Base-by-base conservation (phyloP, 2,113 vertebrate genomes). In the Oncorhynchus nerka region DNA sequence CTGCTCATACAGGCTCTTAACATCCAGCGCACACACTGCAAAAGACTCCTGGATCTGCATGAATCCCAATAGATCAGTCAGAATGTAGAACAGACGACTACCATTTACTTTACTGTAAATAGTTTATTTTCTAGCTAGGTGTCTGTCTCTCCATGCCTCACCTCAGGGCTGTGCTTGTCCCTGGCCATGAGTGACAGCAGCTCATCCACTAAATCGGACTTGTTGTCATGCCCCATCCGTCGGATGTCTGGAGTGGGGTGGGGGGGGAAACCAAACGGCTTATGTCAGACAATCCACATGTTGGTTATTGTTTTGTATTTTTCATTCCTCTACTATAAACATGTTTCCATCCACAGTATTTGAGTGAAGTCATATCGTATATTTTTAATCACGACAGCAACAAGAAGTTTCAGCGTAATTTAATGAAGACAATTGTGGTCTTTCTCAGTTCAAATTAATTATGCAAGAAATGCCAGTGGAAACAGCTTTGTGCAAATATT, bases 121-220 rank as follows among this genome's bases (percentile, higher is more conserved):
- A 22, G n/a, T 19, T 19, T 3, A 39, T 7, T 45, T 45, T 45
- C 9, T 55, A 55, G 9, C 20, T 22, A 11, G 15, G 39, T 13
- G 32, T 49, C 7, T 0, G 1, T 49, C 9, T 70, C 7, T 26
- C 9, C 12, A 15, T 48, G 20, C 39, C 73, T 88, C 81, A 98
- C 98, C 96, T 99, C 94, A 26, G 86, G 73, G 59, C 92, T 88
- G 28, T 96, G 97, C 66, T 73, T 84, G 5, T 99, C 97, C 84
- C 96, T 92, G 77, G 95, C 93, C 97, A 99, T 98, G 68, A 98
- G 90, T 66, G 67, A 66, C 79, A 99, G 85, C 61, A 98, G 24
- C 74, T 97, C 95, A 65, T 96, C 93, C 79, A 93, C 75, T 74
- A 98, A 68, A 0, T 91, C 83, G 0, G 0, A 13, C 57, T 84